These are phyloP conservation scores for Etheostoma nigrum DNA, from an alignment of 2,797 vertebrate species.

Conservation along the genomic window DNA sequence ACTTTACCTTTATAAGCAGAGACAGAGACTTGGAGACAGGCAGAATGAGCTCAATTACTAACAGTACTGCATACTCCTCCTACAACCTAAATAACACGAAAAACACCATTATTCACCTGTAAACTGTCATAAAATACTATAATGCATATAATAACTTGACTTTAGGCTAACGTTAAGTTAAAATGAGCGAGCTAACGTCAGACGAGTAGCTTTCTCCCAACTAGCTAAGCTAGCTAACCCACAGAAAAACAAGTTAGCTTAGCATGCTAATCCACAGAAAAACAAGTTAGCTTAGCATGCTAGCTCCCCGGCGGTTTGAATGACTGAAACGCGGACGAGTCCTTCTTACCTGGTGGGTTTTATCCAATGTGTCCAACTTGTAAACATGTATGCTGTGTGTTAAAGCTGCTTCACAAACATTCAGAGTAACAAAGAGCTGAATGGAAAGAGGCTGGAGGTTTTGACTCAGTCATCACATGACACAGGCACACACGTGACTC, in stretches of 20 bases:
- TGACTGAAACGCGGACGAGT: neutral
- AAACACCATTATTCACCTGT: neutral
- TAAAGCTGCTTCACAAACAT: neutral
- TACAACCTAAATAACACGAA: conserved; percentile 32
- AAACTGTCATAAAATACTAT: rapidly evolving
- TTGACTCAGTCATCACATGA: conserved; percentile 63
- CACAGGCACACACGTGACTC: conserved; percentile 49
- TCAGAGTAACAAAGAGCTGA: neutral
- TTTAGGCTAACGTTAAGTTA: rapidly evolving
- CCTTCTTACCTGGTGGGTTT: conserved; percentile 24
- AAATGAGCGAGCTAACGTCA: neutral
- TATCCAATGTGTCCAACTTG: rapidly evolving
- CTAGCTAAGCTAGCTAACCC: neutral
- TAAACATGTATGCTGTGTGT: neutral
- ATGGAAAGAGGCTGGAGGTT: too few species aligned
- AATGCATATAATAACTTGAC: neutral
- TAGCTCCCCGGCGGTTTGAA: conserved; percentile 37
- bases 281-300: conserved; percentile 46
- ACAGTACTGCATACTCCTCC: conserved; percentile 46
- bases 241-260: conserved; percentile 34
- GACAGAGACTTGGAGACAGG: conserved; percentile 5
- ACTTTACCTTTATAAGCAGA: conserved; percentile 58
- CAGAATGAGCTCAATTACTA: conserved; percentile 3
- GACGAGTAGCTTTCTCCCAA: neutral
- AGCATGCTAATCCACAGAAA: conserved; percentile 23